Evolutionary conservation across 2,113 vertebrate species (phyloP).

Genomic region (Xerus inauris): DNA sequence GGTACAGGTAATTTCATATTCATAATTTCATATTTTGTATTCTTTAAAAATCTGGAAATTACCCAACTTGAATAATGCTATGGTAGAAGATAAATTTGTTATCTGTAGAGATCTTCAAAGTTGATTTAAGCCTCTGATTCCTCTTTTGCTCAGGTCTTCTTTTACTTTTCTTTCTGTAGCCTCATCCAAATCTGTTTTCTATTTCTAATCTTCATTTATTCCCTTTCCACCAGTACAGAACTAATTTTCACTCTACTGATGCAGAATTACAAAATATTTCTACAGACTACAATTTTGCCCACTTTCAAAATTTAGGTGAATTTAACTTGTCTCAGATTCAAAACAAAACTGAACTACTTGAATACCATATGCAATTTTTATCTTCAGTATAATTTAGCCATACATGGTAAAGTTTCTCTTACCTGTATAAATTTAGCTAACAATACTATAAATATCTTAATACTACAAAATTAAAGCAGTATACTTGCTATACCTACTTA

Average conservation of each 20-base stretch:
- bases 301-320: not conserved
- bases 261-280: not conserved
- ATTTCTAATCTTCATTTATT: not conserved
- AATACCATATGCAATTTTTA: not conserved
- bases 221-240: not conserved
- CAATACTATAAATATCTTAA: constrained; percentile 40
- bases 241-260: not conserved
- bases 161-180: not conserved
- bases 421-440: not conserved
- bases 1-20: not conserved
- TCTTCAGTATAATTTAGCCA: not conserved
- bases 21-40: not conserved
- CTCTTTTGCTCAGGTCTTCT: constrained; percentile 16
- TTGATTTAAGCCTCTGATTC: not conserved
- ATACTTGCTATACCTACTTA: not conserved
- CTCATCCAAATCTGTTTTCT: not conserved
- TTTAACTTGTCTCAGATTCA: constrained; percentile 17
- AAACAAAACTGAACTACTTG: constrained; percentile 28
- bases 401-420: constrained; percentile 5
- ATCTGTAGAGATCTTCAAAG: not conserved
- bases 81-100: not conserved
- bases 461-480: constrained; percentile 36
- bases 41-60: not conserved
- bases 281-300: not conserved
- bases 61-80: not conserved